Conservation (phyloP, 2,888 invertebrate species). For the Trichopoda pennipes region DNA sequence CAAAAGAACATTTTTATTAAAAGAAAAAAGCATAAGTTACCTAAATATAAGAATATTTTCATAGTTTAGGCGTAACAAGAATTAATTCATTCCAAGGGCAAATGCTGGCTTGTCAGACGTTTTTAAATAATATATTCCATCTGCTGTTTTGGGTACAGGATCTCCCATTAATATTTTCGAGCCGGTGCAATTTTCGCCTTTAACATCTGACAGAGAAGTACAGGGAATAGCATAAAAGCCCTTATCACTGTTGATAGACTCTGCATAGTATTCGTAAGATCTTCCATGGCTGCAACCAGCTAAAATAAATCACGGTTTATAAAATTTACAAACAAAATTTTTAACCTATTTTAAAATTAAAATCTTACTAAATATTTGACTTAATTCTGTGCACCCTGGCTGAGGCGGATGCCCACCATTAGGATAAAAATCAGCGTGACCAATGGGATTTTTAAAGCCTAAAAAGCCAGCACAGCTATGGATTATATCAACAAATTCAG, state of each 20-base stretch:
- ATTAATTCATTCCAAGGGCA: constrained; percentile 80
- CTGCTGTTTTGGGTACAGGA: constrained; percentile 76
- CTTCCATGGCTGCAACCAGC: constrained; percentile 88
- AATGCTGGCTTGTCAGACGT: constrained; percentile 83
- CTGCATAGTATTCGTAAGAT: constrained; percentile 84
- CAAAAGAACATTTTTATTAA: constrained; percentile 59
- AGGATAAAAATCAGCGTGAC: constrained; percentile 88
- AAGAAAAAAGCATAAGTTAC: constrained; percentile 1
- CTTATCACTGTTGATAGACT: constrained; percentile 83
- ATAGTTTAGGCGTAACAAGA: background rate
- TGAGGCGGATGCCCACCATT: constrained; percentile 86
- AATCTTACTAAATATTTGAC: constrained; percentile 79
- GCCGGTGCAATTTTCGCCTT: constrained; percentile 76
- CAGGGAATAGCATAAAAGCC: constrained; percentile 84
- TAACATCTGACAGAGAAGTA: constrained; percentile 80
- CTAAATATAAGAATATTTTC: constrained; percentile 1
- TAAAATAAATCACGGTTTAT: constrained; percentile 51
- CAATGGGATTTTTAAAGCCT: constrained; percentile 83
- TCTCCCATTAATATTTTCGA: constrained; percentile 84
- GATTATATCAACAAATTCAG: constrained; percentile 88
- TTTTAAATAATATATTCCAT: constrained; percentile 84
- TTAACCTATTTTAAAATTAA: background rate
- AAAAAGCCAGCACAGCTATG: constrained; percentile 87
- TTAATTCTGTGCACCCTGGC: constrained; percentile 84
- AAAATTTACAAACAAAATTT: background rate